Evolutionary conservation across 1,140 invertebrate species (phyloP), one percentile per base, ranked within the genome.

Genomic region (Drosophila setifemur): DNA sequence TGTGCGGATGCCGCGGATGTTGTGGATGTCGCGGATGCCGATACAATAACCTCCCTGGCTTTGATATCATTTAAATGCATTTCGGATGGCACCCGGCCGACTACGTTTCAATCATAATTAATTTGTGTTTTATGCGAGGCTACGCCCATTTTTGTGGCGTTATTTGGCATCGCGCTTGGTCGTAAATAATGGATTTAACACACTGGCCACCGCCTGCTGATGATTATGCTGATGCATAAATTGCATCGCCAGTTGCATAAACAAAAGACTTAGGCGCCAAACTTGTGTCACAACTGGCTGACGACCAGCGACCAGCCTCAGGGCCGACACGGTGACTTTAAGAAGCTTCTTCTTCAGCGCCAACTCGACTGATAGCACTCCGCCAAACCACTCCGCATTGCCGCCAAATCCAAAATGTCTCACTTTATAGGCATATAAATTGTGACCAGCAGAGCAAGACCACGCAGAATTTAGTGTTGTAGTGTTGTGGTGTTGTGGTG

Each of bases 401-500:
- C 48, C 14, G 26, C 35, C 29, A 66, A 54, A 45, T 43, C 37
- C 60, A 53, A 74, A 71, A 66, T 54, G 53, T 43, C 19, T 31
- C 58, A 52, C 60, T 81, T 81, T 63, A 81, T 81, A 47, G 77
- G 43, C 71, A 40, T 54, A 82, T 77, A 82, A 83, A 76, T 64
- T 77, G 43, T 26, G 18, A 12, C 29, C 52, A 19, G 19, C 57
- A 35, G 21, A 49, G 11, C 14, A 58, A 48, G 19, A 45, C 18
- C 16, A 49, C 18, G 26, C 31, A 52, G 54, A 64, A 82, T 61
- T 82, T 83, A 73, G 70, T 55, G 39, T 43, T 55, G 42, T 49
- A 50, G n/a, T n/a, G n/a, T n/a, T n/a, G n/a, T n/a, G n/a, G n/a
- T n/a, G n/a, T n/a, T n/a, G n/a, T 83, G 69, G 70, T 55, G 39